phyloP scores from a whole-genome alignment of 2,113 vertebrate species.

The Otocyon megalotis region DNA sequence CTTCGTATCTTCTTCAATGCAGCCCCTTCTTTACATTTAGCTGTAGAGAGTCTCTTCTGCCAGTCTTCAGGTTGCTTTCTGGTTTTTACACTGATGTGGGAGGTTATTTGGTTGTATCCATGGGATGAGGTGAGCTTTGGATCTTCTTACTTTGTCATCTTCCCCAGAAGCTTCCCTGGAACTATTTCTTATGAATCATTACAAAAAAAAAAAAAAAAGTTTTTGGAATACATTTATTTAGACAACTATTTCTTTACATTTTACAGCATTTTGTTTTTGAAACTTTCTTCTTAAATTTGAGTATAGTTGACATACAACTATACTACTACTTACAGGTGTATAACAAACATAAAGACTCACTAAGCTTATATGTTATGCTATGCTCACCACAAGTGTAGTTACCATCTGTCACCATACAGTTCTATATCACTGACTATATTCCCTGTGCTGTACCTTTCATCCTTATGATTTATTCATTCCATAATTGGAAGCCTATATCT shows the following conservation, averaged over 20 bases:
- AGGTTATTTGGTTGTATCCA: neutral
- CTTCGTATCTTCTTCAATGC: neutral
- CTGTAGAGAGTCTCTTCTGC: neutral
- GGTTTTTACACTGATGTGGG: neutral
- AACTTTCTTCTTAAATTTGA: neutral
- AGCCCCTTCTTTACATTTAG: neutral
- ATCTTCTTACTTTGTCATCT: neutral
- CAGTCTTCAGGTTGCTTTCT: neutral
- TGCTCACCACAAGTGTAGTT: neutral
- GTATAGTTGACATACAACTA: neutral
- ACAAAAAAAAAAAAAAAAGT: neutral
- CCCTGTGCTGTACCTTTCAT: neutral
- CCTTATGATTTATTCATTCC: neutral
- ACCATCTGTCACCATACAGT: neutral
- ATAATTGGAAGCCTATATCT: neutral
- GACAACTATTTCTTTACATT: neutral
- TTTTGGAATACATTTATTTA: conserved; percentile 28
- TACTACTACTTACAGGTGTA: neutral
- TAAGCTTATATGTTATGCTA: neutral
- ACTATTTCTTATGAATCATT: conserved; percentile 3
- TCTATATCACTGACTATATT: neutral
- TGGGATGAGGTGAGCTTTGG: neutral
- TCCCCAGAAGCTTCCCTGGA: neutral
- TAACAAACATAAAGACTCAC: neutral
- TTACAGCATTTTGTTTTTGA: conserved; percentile 13